Percentiles rank a stretch among this genome's conserved stretches.
These are phyloP conservation scores for Thaumetopoea pityocampa DNA, from an alignment of 1,140 invertebrate genomes.

Conservation along the genomic window DNA sequence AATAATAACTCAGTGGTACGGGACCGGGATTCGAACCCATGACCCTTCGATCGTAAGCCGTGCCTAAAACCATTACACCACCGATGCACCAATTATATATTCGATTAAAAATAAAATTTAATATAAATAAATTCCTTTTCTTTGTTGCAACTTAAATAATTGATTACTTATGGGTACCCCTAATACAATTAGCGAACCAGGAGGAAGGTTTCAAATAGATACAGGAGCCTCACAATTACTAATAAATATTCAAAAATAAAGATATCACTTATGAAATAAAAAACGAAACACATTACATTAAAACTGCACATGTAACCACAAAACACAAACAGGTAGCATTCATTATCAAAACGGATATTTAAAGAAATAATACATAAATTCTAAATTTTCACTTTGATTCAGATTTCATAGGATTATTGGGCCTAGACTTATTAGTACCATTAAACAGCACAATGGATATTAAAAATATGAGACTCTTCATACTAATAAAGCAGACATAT, in stretches of 20 bases:
- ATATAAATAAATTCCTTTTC: too few species aligned
- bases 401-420: slow-evolving; percentile 24
- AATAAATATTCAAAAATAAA: slow-evolving; percentile 1
- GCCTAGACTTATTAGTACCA: slow-evolving; percentile 16
- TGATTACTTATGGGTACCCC: too few species aligned
- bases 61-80: too few species aligned
- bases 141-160: too few species aligned
- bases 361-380: slow-evolving; percentile 15
- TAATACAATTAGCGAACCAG: too few species aligned
- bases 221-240: too few species aligned
- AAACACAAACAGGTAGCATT: slow-evolving; percentile 11
- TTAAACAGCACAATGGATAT: slow-evolving; percentile 18
- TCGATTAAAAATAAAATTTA: too few species aligned
- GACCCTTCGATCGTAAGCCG: too few species aligned
- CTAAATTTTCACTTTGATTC: slow-evolving; percentile 21
- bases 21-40: too few species aligned
- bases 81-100: too few species aligned
- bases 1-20: too few species aligned
- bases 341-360: slow-evolving; percentile 18
- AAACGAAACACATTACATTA: slow-evolving; percentile 7
- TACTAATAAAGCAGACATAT: slow-evolving; percentile 1
- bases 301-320: slow-evolving; percentile 14
- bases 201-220: too few species aligned
- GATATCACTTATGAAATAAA: not conserved
- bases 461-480: slow-evolving; percentile 8